Base-by-base conservation (phyloP, 2,888 invertebrate species). In the Clistopyga incitator region DNA sequence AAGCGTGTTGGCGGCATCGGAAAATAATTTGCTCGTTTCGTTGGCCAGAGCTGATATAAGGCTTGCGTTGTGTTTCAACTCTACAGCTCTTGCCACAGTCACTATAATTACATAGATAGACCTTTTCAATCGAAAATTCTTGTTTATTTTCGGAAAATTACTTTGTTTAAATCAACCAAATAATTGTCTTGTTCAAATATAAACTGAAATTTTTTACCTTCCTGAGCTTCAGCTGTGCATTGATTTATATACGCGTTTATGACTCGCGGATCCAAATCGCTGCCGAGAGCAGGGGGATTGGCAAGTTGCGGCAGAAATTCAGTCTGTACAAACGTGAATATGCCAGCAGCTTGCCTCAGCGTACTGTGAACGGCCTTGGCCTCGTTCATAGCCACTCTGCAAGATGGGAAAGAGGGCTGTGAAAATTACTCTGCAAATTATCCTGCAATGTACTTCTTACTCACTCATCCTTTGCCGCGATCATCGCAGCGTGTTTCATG, bases 201-300 rank as follows among this genome's bases (percentile, higher is more conserved):
- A 29, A 29, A 4, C 4, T 29, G 6, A 47, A 42, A 4, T 61
- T 47, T 1, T 8, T 3, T 54, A 92, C 92, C 94, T 94, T 96
- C 96, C 90, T 96, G 96, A 11, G 96, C 96, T 92, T 96, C 96
- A 29, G 95, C 96, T 25, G 95, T 95, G 88, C 95, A 95, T 90
- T 96, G 95, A 88, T 94, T 93, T 23, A 95, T 93, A 90, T 95
- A 96, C 18, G 95, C 95, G 83, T 94, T 94, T 85, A 95, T 90
- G 23, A 96, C 94, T 47, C 94, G 91, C 11, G 94, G 93, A 90
- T 95, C 95, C 80, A 95, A 92, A 91, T 96, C 96, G 85, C 92
- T 92, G 50, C 94, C 93, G 10, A 95, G 94, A 18, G 90, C 86
- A 1, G 93, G 91, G 59, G 92, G 93, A 87, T 90, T 90, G 2